Evolutionary conservation across 2,797 vertebrate genomes (phyloP).

Genomic region (Vultur gryphus): DNA sequence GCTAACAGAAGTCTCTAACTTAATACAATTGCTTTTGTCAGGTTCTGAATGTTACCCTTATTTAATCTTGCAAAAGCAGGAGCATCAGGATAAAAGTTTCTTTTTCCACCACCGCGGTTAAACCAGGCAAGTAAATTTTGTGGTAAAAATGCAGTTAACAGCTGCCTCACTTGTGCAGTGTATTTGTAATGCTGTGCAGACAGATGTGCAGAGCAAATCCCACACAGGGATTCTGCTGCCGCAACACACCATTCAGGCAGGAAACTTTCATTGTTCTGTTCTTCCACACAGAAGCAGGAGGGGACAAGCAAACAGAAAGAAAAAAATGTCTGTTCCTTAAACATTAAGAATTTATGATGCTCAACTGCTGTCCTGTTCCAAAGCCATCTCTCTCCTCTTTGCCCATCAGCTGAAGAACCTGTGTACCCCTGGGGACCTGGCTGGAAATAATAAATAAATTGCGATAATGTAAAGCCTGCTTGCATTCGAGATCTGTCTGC

Average conservation of each 20-base stretch:
- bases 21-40: neutral
- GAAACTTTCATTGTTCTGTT: neutral
- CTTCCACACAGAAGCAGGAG: neutral
- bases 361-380: neutral
- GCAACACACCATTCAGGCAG: neutral
- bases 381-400: neutral
- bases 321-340: neutral
- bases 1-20: neutral
- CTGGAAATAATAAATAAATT: neutral
- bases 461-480: neutral
- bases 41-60: neutral
- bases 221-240: neutral
- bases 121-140: neutral
- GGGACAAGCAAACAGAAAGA: neutral
- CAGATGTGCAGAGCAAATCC: neutral
- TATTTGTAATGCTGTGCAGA: neutral
- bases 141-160: neutral
- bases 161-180: neutral
- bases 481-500: neutral
- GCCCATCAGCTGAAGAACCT: neutral
- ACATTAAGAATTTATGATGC: neutral
- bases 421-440: neutral
- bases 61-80: neutral
- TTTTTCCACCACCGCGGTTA: neutral
- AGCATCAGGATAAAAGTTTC: neutral